Percentiles rank a stretch among this genome's conserved stretches.
These are phyloP conservation scores for Zosterops japonicus DNA, from an alignment of 2,113 vertebrate genomes.

Conservation along the genomic window DNA sequence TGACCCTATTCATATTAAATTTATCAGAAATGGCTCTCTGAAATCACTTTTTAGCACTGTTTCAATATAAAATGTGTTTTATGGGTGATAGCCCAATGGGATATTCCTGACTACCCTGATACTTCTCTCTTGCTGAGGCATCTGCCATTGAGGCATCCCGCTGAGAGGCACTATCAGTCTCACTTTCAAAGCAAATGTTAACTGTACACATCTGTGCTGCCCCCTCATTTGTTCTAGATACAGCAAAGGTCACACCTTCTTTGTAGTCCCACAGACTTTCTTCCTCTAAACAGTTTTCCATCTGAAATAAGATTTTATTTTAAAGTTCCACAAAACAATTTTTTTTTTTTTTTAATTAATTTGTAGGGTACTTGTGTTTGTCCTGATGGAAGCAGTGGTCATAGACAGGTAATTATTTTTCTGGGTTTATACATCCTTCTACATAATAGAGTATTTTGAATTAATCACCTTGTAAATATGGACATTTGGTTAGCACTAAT, in stretches of 20 bases:
- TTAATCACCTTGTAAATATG: neutral
- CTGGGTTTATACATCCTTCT: neutral
- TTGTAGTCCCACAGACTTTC: neutral
- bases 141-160: neutral
- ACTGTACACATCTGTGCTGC: neutral
- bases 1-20: neutral
- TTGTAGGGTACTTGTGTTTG: conserved; percentile 57
- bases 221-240: neutral
- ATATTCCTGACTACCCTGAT: neutral
- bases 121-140: neutral
- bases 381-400: conserved; percentile 56
- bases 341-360: neutral
- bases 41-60: neutral
- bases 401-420: conserved; percentile 38
- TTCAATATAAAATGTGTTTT: neutral
- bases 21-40: neutral
- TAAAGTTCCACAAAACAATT: neutral
- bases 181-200: neutral
- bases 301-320: neutral
- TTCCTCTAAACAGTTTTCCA: neutral
- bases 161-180: neutral
- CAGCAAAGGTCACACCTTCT: neutral
- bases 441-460: neutral
- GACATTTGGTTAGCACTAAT: neutral
- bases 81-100: neutral